A percentile compares a stretch with the other conserved stretches of the same genome.
Conservation (phyloP, 2,113 vertebrate species). For the Gnathonemus longibarbis region DNA sequence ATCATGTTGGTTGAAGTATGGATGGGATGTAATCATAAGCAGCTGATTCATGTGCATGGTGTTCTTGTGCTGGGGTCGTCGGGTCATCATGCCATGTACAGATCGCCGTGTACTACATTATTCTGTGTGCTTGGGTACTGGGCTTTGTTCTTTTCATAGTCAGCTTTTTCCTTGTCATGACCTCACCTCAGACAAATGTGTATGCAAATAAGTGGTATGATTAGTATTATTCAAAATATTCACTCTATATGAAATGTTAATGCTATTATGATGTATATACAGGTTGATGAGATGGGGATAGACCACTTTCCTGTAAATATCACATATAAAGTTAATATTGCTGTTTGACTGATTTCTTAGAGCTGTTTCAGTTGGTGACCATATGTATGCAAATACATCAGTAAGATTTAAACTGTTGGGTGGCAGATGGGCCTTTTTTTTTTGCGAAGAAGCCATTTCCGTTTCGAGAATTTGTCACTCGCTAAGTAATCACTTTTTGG, state of each 20-base stretch:
- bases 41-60: not conserved
- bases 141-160: not conserved
- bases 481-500: not conserved
- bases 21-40: not conserved
- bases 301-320: not conserved
- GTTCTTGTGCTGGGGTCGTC: not conserved
- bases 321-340: not conserved
- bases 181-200: not conserved
- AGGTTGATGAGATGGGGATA: not conserved
- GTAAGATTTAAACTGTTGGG: not conserved
- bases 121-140: not conserved
- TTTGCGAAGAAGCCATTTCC: not conserved
- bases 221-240: not conserved
- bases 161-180: not conserved
- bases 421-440: not conserved
- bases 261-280: not conserved
- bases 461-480: not conserved
- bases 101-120: not conserved
- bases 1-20: not conserved
- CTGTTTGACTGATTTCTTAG: not conserved
- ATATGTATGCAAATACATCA: not conserved
- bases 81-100: not conserved
- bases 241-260: not conserved
- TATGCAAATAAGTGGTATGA: not conserved
- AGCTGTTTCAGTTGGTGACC: not conserved